Evolutionary conservation across 2,797 vertebrate genomes (phyloP), one percentile per base, ranked within the genome.

Genomic region (Acanthiza pusilla): DNA sequence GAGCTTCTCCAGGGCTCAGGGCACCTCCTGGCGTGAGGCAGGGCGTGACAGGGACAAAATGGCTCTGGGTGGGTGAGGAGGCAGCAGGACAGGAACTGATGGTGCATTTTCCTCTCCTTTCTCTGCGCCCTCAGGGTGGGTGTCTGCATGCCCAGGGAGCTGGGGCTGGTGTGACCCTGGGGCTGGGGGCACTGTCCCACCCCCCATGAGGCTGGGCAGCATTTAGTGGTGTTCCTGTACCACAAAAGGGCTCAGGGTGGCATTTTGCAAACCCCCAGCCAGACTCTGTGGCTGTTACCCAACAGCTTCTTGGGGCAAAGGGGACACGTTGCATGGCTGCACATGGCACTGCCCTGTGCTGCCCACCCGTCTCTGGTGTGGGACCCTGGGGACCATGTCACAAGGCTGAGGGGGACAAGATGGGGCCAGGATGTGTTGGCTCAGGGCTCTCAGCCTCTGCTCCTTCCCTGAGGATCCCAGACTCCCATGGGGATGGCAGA

Each of bases 171-270:
- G 21, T 27, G 11, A 22, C 20, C 45, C 12, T 0, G 0, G 38
- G 40, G 70, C 66, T 63, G 55, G 27, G 66, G 70, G 43, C 3
- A 0, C 27, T 7, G 27, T 10, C 38, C 38, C n/a, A n/a, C 42
- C 54, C 1, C 36, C 48, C 0, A 0, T 1, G 7, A 0, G 1
- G 7, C 19, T 4, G 3, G 47, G 32, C 55, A 27, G 34, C 2
- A 6, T 70, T 54, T 13, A 0, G 0, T 19, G 80, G 2, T 23
- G 34, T 5, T 75, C 25, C 50, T 2, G 2, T 5, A n/a, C 30
- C 50, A 81, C 15, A 0, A 2, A 9, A 45, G 68, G 45, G 15
- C 29, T 42, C 0, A 7, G 26, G 60, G 7, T 14, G 26, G 36
- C 0, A 0, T 93, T 94, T 66, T 16, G 17, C 75, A 91, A 89